These are phyloP conservation scores for Ictalurus furcatus DNA, from an alignment of 2,113 vertebrate genomes.

Conservation along the genomic window DNA sequence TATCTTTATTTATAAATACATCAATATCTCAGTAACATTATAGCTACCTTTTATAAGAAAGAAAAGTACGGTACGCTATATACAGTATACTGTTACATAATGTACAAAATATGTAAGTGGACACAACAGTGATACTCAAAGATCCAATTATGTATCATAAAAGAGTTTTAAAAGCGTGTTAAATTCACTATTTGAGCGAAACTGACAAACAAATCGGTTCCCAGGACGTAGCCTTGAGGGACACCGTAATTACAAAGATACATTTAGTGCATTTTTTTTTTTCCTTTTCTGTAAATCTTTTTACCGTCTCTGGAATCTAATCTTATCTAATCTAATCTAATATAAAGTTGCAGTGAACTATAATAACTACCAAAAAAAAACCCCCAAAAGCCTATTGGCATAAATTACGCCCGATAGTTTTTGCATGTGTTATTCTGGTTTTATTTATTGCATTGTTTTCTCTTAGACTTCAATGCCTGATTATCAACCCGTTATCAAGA, in stretches of 20 bases:
- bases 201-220: not conserved
- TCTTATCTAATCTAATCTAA: too few relatives aligned
- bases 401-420: not conserved
- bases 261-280: not conserved
- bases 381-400: not conserved
- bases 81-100: not conserved
- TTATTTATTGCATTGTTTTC: not conserved
- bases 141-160: not conserved
- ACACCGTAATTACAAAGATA: not conserved
- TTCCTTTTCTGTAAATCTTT: not conserved
- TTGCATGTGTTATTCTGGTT: not conserved
- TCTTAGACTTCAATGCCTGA: not conserved
- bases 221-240: not conserved
- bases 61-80: not conserved
- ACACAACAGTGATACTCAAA: not conserved
- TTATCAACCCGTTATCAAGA: not conserved
- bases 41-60: not conserved
- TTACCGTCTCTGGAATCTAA: too few relatives aligned
- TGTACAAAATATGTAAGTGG: not conserved
- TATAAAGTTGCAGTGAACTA: not conserved
- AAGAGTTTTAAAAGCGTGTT: not conserved
- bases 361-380: not conserved
- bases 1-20: not conserved
- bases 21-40: not conserved
- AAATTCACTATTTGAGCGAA: not conserved